phyloP scores from a whole-genome alignment of 2,797 vertebrate genomes.

The Sebastes reedi region DNA sequence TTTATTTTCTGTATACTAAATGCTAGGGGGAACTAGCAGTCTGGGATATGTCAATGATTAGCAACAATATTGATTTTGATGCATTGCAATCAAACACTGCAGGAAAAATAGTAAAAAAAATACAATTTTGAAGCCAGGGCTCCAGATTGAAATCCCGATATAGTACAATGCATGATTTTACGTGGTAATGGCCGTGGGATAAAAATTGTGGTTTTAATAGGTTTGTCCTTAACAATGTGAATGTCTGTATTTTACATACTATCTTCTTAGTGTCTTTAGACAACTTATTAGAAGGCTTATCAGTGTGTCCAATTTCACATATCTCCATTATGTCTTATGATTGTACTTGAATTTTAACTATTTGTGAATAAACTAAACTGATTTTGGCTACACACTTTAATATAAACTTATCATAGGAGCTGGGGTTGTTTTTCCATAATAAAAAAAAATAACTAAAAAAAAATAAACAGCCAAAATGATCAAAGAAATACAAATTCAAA shows the following conservation, averaged over 20 bases:
- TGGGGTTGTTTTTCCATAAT: neutral
- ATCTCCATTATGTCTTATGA: no score
- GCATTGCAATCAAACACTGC: neutral
- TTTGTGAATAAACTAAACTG: neutral
- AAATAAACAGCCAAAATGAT: neutral
- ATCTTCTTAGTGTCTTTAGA: neutral
- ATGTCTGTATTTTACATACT: neutral
- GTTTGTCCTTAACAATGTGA: neutral
- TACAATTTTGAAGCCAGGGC: neutral
- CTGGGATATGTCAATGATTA: neutral
- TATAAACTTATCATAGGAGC: neutral
- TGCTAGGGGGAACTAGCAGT: no score
- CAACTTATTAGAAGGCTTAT: no score
- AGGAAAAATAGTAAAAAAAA: neutral
- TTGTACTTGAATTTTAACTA: neutral
- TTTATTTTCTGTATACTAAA: no score
- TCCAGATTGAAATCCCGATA: neutral
- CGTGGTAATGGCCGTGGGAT: neutral
- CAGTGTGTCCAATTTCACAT: neutral
- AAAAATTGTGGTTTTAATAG: neutral
- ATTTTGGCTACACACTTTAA: neutral
- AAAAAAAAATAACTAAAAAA: neutral
- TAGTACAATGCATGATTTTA: neutral
- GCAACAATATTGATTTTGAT: neutral
- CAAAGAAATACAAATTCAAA: neutral